These are phyloP conservation scores for Drosophila incognita DNA, from an alignment of 2,888 invertebrate species.

Conservation along the genomic window DNA sequence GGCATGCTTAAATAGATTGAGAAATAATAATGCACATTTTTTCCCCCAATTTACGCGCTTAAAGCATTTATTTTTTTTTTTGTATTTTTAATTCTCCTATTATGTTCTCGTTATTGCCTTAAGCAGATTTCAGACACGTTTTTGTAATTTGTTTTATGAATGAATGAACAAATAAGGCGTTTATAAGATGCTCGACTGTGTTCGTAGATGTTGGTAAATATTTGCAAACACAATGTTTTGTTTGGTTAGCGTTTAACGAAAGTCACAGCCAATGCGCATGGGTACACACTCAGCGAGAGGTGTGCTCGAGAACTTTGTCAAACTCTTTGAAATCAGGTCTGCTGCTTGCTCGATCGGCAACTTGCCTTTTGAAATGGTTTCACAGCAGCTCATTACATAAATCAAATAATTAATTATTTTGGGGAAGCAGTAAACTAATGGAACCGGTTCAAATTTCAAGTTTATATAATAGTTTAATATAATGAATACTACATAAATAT, in stretches of 20 bases:
- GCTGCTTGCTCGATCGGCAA: constrained; percentile 9
- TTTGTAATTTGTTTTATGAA: constrained; percentile 68
- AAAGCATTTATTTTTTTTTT: neutral
- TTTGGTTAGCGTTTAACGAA: constrained; percentile 66
- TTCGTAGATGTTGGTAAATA: constrained; percentile 49
- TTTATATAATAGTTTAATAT: constrained; percentile 61
- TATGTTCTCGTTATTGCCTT: constrained; percentile 22
- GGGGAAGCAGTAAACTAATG: constrained; percentile 47
- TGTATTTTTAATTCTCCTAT: constrained; percentile 5
- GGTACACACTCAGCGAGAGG: constrained; percentile 48
- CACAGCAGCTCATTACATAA: constrained; percentile 48
- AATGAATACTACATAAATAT: constrained; percentile 52
- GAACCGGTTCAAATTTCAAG: constrained; percentile 68
- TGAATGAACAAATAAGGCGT: constrained; percentile 50
- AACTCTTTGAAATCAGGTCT: neutral
- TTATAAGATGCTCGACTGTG: constrained; percentile 21
- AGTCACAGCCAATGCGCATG: constrained; percentile 17
- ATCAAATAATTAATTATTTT: constrained; percentile 64
- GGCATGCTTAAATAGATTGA: constrained; percentile 51
- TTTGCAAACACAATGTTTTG: constrained; percentile 49
- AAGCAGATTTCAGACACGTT: constrained; percentile 61
- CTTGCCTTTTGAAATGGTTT: constrained; percentile 3
- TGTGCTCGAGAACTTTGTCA: constrained; percentile 47
- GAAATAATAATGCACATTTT: constrained; percentile 14
- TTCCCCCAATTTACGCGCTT: constrained; percentile 3